A percentile compares a stretch with the other conserved stretches of the same genome.
Conservation (phyloP, 1,140 invertebrate genomes). For the Macrocentrus cingulum region DNA sequence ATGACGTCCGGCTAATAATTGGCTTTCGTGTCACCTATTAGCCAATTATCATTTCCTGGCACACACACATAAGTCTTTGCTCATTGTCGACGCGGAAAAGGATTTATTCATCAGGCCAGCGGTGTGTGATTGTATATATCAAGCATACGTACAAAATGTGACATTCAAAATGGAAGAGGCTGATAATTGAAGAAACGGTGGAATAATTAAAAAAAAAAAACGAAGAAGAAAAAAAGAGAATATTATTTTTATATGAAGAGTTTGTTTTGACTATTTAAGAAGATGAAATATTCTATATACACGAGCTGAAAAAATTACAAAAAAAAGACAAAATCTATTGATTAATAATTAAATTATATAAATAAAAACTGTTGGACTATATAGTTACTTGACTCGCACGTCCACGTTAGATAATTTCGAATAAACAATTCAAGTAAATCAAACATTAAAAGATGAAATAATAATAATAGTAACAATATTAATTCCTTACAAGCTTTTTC, state of each 20-base stretch:
- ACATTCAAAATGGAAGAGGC: not conserved
- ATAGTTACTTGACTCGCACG: too few relatives aligned
- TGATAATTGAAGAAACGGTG: slow-evolving; percentile 2
- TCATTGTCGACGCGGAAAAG: too few relatives aligned
- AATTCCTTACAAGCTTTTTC: not conserved
- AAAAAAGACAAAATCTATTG: not conserved
- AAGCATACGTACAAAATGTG: not conserved
- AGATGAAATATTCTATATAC: slow-evolving; percentile 37
- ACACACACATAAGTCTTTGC: not conserved
- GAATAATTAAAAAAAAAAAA: slow-evolving; percentile 2
- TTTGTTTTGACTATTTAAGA: slow-evolving; percentile 34
- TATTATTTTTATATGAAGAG: slow-evolving; percentile 44
- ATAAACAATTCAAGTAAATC: slow-evolving; percentile 4
- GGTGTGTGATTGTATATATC: not conserved
- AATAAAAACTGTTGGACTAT: not conserved
- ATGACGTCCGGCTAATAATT: slow-evolving; percentile 24
- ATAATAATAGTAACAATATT: not conserved
- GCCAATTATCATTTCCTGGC: slow-evolving; percentile 13
- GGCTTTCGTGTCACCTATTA: slow-evolving; percentile 19
- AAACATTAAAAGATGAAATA: slow-evolving; percentile 3
- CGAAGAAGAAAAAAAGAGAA: slow-evolving; percentile 9
- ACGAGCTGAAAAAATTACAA: slow-evolving; percentile 15
- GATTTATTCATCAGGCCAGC: too few relatives aligned
- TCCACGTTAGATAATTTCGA: too few relatives aligned
- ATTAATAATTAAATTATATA: not conserved